Evolutionary conservation across 1,140 invertebrate species (phyloP).

Genomic region (Eriocheir sinensis): DNA sequence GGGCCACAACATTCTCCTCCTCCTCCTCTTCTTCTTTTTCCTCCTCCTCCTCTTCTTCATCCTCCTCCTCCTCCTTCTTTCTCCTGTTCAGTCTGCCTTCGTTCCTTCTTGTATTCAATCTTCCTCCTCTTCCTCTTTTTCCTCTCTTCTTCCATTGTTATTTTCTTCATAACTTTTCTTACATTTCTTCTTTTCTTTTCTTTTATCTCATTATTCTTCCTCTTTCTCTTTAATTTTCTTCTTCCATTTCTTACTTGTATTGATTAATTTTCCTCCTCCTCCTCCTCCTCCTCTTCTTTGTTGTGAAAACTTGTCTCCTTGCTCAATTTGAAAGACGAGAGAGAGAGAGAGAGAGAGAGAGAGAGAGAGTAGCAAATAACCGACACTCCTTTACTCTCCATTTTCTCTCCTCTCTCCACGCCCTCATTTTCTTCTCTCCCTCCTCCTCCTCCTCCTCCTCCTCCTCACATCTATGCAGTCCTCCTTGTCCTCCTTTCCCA

Average conservation of each 20-base stretch:
- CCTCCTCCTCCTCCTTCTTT: neutral
- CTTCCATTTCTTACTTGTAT: neutral
- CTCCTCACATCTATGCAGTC: no score
- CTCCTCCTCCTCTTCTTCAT: neutral
- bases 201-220: neutral
- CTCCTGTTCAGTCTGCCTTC: neutral
- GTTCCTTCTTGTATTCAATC: neutral
- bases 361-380: neutral
- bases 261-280: neutral
- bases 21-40: neutral
- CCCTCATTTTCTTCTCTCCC: no score
- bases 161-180: neutral
- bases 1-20: slow-evolving; percentile 27
- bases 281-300: neutral
- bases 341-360: neutral
- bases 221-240: neutral
- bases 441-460: no score
- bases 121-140: neutral
- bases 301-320: neutral
- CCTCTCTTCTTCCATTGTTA: neutral
- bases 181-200: neutral
- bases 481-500: no score
- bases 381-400: neutral
- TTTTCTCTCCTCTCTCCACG: neutral
- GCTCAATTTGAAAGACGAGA: neutral